Evolutionary conservation across 2,113 vertebrate species (phyloP).

Genomic region (Hippocampus barbouri): DNA sequence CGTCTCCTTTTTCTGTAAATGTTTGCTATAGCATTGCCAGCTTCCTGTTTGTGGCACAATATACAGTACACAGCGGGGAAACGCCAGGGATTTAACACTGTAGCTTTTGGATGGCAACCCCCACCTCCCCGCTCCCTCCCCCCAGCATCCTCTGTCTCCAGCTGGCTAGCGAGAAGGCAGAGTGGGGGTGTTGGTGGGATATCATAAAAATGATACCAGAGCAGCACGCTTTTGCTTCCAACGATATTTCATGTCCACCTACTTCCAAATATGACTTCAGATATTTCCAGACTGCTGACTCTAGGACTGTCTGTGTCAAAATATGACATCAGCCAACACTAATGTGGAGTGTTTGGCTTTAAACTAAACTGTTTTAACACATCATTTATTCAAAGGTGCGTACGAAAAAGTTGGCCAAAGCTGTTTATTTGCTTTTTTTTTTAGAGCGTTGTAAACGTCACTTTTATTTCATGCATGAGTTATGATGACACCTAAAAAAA

Average conservation of each 20-base stretch:
- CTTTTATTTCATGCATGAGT: constrained; percentile 2
- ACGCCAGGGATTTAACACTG: constrained; percentile 20
- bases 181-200: not conserved
- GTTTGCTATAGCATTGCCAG: constrained; percentile 20
- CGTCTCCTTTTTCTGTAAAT: not conserved
- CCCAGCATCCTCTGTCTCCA: constrained; percentile 44
- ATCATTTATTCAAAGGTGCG: not conserved
- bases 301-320: constrained; percentile 3
- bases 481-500: not conserved
- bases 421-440: constrained; percentile 26
- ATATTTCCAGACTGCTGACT: constrained; percentile 8
- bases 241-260: not conserved
- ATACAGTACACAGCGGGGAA: too few species aligned
- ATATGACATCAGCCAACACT: constrained; percentile 10
- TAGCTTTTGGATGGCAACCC: constrained; percentile 30
- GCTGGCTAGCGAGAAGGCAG: constrained; percentile 14
- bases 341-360: constrained; percentile 6
- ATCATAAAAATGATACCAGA: not conserved
- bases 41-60: constrained; percentile 32
- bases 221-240: not conserved
- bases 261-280: constrained; percentile 15
- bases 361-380: constrained; percentile 8
- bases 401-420: constrained; percentile 2
- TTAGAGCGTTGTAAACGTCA: constrained; percentile 26
- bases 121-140: not conserved